Conservation (phyloP, 2,113 vertebrate species). For the Falcunculus frontatus region DNA sequence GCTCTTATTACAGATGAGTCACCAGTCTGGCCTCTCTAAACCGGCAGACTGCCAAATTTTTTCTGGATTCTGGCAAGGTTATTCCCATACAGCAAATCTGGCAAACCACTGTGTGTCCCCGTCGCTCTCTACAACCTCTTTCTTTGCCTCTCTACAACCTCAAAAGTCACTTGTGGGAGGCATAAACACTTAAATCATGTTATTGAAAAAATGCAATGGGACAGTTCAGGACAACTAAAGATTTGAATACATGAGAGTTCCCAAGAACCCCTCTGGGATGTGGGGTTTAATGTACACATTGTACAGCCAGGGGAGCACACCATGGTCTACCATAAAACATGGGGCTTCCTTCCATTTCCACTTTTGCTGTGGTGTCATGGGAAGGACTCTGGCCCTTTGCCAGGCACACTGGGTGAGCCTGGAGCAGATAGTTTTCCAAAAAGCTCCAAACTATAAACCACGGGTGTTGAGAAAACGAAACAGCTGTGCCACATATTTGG, state of each 20-base stretch:
- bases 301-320: background rate
- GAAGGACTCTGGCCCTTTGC: background rate
- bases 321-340: accelerated
- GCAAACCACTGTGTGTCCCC: background rate
- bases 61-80: background rate
- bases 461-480: background rate
- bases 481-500: background rate
- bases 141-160: background rate
- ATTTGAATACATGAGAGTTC: background rate
- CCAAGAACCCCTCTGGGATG: background rate
- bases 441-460: background rate
- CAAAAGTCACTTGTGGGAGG: background rate
- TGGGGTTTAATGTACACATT: background rate
- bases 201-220: background rate
- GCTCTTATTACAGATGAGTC: background rate
- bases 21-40: background rate
- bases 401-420: background rate
- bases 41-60: background rate
- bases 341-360: background rate
- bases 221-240: background rate
- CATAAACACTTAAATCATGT: background rate
- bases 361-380: background rate
- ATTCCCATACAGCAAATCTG: background rate
- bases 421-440: background rate
- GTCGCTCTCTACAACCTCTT: background rate